These are phyloP conservation scores for Oreotrochilus melanogaster DNA, from an alignment of 2,113 vertebrate species.

Conservation along the genomic window DNA sequence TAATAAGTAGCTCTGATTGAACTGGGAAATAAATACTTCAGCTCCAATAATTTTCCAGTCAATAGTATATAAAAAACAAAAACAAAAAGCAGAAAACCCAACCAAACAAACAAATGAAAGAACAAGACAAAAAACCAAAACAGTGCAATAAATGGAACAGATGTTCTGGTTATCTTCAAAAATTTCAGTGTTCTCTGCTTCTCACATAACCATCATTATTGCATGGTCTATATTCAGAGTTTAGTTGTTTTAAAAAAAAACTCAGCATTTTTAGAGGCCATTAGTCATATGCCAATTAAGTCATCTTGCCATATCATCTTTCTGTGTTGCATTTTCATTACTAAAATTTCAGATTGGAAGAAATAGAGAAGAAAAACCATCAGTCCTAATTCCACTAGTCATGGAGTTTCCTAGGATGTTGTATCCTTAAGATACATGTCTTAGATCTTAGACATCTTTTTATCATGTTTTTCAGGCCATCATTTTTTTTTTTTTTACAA, in stretches of 20 bases:
- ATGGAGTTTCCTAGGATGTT: neutral
- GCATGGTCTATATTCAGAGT: neutral
- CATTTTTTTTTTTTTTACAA: neutral
- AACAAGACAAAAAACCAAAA: no score
- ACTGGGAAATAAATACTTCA: neutral
- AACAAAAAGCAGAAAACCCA: no score
- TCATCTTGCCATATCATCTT: slow-evolving; percentile 20
- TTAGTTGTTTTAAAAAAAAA: neutral
- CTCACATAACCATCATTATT: neutral
- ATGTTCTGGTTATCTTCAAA: neutral
- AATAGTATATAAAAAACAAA: neutral
- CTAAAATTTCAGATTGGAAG: neutral
- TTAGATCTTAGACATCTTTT: neutral
- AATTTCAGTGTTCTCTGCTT: neutral
- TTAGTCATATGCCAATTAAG: slow-evolving; percentile 55
- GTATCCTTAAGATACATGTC: neutral
- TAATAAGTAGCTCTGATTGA: neutral
- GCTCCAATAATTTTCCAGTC: neutral
- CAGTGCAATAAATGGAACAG: neutral
- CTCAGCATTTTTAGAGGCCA: neutral
- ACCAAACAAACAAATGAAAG: no score
- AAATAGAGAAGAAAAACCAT: neutral
- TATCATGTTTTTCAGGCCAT: neutral
- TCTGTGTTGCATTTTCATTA: neutral
- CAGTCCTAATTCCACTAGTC: neutral